phyloP scores from a whole-genome alignment of 2,888 invertebrate species.

The Acanthosepion pharaonis region DNA sequence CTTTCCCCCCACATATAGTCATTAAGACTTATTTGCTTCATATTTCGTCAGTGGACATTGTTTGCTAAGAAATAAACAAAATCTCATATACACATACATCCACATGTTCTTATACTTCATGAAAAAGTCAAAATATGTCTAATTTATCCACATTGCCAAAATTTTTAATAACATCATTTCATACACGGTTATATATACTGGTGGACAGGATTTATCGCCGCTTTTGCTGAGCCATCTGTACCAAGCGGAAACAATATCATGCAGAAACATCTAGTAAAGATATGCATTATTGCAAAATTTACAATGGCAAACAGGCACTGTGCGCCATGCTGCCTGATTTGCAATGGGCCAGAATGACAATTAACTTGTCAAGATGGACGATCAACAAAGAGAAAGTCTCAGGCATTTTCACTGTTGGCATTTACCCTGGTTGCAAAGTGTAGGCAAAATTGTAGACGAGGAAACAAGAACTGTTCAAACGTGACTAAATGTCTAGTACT shows the following conservation, averaged over 20 bases:
- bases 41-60: background rate
- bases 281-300: constrained; percentile 6
- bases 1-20: background rate
- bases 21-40: background rate
- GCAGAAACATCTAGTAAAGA: background rate
- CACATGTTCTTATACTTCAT: background rate
- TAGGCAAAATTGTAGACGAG: background rate
- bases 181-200: background rate
- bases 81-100: no score
- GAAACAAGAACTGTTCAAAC: background rate
- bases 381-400: background rate
- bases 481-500: background rate
- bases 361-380: background rate
- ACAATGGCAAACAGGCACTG: background rate
- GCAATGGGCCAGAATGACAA: background rate
- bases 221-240: background rate
- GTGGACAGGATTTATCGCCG: background rate
- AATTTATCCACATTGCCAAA: background rate
- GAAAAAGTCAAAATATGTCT: background rate
- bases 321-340: background rate
- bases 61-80: background rate
- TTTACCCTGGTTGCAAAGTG: background rate
- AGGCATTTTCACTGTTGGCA: background rate
- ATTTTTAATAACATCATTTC: background rate
- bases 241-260: constrained; percentile 9